These are phyloP conservation scores for Enteromius radiatus DNA, from an alignment of 2,797 vertebrate genomes.

Conservation along the genomic window DNA sequence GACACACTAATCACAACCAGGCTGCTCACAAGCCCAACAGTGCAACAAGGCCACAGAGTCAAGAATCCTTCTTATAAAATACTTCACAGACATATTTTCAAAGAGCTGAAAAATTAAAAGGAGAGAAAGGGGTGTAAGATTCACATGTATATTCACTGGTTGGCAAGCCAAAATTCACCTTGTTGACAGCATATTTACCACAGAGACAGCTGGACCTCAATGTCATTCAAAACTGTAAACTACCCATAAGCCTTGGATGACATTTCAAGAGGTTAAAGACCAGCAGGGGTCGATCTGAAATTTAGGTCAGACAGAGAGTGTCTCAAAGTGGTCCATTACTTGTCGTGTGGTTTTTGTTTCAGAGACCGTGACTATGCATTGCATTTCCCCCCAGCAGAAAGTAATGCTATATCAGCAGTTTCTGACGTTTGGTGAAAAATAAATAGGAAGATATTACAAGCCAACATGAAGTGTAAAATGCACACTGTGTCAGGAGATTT, in stretches of 20 bases:
- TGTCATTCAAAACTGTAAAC: slow-evolving; percentile 26
- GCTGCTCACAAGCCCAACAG: neutral
- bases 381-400: slow-evolving; percentile 64
- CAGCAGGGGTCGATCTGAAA: neutral
- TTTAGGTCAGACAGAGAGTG: neutral
- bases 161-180: neutral
- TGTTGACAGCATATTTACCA: slow-evolving; percentile 17
- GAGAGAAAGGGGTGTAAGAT: neutral
- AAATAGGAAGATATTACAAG: slow-evolving; percentile 15
- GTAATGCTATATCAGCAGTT: slow-evolving; percentile 71
- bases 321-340: neutral
- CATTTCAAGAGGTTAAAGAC: slow-evolving; percentile 1
- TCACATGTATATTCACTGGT: neutral
- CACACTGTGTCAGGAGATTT: neutral
- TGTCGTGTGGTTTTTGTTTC: slow-evolving; percentile 21
- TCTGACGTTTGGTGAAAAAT: slow-evolving; percentile 66
- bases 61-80: neutral
- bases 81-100: neutral
- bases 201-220: slow-evolving; percentile 11
- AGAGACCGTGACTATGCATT: slow-evolving; percentile 52
- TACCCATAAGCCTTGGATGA: neutral
- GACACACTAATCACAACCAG: slow-evolving; percentile 20
- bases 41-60: neutral
- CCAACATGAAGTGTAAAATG: neutral
- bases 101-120: neutral